Evolutionary conservation across 2,797 vertebrate genomes (phyloP).

Genomic region (Lophotriccus pileatus): DNA sequence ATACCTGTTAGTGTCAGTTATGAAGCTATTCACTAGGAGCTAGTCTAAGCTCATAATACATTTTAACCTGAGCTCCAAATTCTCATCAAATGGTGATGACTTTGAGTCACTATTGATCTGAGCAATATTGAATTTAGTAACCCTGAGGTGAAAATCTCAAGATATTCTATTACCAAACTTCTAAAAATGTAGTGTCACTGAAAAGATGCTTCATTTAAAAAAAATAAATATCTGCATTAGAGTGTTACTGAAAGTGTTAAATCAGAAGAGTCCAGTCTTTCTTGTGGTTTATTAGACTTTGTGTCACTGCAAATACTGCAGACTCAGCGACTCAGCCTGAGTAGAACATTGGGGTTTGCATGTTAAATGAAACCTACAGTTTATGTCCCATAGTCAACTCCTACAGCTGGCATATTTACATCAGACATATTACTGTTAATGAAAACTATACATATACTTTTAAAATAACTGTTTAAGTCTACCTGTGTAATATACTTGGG

Average conservation of each 20-base stretch:
- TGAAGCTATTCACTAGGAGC: slow-evolving; percentile 4
- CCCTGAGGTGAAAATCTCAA: slow-evolving; percentile 41
- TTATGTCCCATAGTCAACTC: not conserved
- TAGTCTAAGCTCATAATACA: slow-evolving; percentile 17
- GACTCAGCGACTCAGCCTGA: not conserved
- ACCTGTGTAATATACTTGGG: not conserved
- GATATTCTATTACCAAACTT: slow-evolving; percentile 11
- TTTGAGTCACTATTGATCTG: slow-evolving; percentile 52
- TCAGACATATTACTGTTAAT: not conserved
- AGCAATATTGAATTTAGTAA: slow-evolving; percentile 44
- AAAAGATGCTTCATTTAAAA: not conserved
- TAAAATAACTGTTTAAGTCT: not conserved
- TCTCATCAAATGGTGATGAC: slow-evolving; percentile 47
- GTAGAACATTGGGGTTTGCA: not conserved
- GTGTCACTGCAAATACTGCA: not conserved
- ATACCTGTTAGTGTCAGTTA: slow-evolving; percentile 51
- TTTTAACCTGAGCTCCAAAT: slow-evolving; percentile 41
- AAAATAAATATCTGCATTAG: not conserved
- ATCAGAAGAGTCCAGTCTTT: not conserved
- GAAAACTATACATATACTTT: not conserved
- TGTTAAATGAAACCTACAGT: not conserved
- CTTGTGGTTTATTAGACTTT: not conserved
- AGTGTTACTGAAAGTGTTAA: not conserved
- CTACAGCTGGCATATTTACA: not conserved
- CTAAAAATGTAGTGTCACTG: not conserved